Evolutionary conservation across 2,888 invertebrate genomes (phyloP).

Genomic region (Scaptomyza cyrtandrae): DNA sequence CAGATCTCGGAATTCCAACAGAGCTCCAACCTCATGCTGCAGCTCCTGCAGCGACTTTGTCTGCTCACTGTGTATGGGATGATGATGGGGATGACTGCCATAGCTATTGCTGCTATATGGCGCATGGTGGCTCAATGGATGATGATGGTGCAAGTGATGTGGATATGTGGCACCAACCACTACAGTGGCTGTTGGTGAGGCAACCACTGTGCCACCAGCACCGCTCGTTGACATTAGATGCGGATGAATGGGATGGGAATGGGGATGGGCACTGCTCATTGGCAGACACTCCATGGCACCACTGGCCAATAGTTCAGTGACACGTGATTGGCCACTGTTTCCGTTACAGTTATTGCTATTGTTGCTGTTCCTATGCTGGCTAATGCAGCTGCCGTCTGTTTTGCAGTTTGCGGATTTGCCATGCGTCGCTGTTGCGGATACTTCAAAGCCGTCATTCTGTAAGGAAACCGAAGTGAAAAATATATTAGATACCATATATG

Average conservation of each 20-base stretch:
- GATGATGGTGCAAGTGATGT: conserved; percentile 80
- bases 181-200: conserved; percentile 71
- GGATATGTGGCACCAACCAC: conserved; percentile 80
- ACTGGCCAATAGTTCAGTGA: conserved; percentile 47
- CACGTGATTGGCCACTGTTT: conserved; percentile 34
- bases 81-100: conserved; percentile 89
- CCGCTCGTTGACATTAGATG: conserved; percentile 40
- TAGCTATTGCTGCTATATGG: conserved; percentile 80
- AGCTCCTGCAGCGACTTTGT: conserved; percentile 96
- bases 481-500: neutral
- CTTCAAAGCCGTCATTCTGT: conserved; percentile 79
- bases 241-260: conserved; percentile 43
- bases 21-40: conserved; percentile 96
- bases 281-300: conserved; percentile 92
- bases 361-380: conserved; percentile 53
- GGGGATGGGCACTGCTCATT: conserved; percentile 86
- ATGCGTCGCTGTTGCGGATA: conserved; percentile 60
- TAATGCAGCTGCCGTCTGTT: conserved; percentile 61
- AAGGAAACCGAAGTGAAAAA: conserved; percentile 18
- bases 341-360: conserved; percentile 39
- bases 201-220: conserved; percentile 53
- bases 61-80: conserved; percentile 90
- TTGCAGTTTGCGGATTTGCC: conserved; percentile 52
- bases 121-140: conserved; percentile 78
- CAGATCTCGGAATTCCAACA: conserved; percentile 96